Evolutionary conservation across 2,888 invertebrate species (phyloP), one percentile per base, ranked within the genome.

Genomic region (Phrixothrix hirtus): DNA sequence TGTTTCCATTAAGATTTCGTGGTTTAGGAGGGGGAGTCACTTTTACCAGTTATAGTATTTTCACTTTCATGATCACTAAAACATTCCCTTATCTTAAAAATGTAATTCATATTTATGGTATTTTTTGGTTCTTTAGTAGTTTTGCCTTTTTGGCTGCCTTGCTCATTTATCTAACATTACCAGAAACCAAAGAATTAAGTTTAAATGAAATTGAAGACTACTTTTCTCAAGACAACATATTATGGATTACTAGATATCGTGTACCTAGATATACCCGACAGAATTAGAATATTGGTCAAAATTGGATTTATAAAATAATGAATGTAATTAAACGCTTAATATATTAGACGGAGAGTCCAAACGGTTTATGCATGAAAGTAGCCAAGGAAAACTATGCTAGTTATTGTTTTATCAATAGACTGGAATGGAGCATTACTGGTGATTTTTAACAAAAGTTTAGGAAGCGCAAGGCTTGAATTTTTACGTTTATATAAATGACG

Each of bases 181-280:
- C 89, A 6, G 89, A 89, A 75, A 89, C 89, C 0, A 89, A 86
- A 70, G 84, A 85, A 26, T 81, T 83, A 50, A 84, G 84, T 3
- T 74, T 89, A 30, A 78, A 84, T 43, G 84, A 89, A 73, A 89
- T 89, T 59, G 89, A 89, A 73, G 86, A 89, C 75, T 89, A 89
- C 72, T 89, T 89, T 67, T 81, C 83, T 62, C 83, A 84, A 61
- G 74, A 81, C 26, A 85, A 84, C 66, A 78, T 83, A 67, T 64
- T 85, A 46, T 87, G 86, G 86, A 70, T 79, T 30, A 78, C 77
- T 3, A 76, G 81, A 37, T 76, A 80, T 52, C 79, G 77, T 11
- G 30, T 21, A 17, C 27, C 12, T 13, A 42, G 26, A 27, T 17
- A 17, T 13, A 37, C 36, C 16, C 11, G 11, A 10, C 5, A 6